Evolutionary conservation across 1,140 invertebrate genomes (phyloP), one percentile per base, ranked within the genome.

Genomic region (Anadara kagoshimensis): DNA sequence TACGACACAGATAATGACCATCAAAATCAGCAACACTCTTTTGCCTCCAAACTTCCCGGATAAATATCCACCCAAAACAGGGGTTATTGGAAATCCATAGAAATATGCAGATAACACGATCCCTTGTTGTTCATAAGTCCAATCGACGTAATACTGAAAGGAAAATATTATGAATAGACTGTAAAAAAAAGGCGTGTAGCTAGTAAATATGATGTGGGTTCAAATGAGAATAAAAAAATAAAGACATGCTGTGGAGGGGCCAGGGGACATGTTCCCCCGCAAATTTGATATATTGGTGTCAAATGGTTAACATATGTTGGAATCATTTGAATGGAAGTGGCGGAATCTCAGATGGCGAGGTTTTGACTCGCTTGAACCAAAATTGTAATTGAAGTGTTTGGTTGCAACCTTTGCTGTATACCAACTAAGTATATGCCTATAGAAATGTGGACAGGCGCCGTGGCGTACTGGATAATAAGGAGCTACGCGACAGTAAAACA

Each of bases 71-170:
- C 94, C 94, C 0, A 96, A 94, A 43, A 96, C 88, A 87, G 96
- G 93, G 92, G 93, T 77, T 90, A 93, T 10, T 90, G 92, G 90
- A 83, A 93, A 94, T 0, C 93, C 93, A 90, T 93, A 94, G 78
- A 96, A 97, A 90, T 96, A 97, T 0, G 95, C 94, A 80, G 94
- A 94, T 26, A 97, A 87, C 24, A 97, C 92, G n/a, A 94, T 86
- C 1, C 95, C 95, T 89, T 94, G 94, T 18, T 93, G 92, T 82
- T 92, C 92, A 0, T 92, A 92, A 80, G 93, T 92, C 95, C 95
- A 97, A 24, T 64, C 45, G 1, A 64, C 62, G 10, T 24, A 36
- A 36, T 36, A 36, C 29, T 36, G 29, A 36, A 36, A 36, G 2
- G 7, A 36, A 36, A 36, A 7, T 36, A 36, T 36, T 3, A 36